Evolutionary conservation across 2,888 invertebrate species (phyloP).

Genomic region (Orthosia gothica): DNA sequence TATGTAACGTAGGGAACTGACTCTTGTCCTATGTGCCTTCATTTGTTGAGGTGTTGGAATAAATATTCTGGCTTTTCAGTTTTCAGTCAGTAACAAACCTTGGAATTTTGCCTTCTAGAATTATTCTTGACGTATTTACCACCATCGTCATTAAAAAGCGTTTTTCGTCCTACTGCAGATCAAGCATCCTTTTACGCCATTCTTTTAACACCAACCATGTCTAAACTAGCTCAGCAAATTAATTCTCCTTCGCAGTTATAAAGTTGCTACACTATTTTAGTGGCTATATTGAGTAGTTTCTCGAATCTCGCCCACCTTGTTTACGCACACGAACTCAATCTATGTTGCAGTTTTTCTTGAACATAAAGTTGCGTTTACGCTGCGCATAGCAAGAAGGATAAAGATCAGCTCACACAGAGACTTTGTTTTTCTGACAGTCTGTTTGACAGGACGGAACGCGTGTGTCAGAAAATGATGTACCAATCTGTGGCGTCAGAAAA

Average conservation of each 20-base stretch:
- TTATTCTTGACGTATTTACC: neutral
- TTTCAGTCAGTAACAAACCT: neutral
- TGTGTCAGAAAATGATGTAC: too few species aligned
- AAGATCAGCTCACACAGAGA: conserved; percentile 33
- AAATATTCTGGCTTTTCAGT: neutral
- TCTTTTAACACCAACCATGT: neutral
- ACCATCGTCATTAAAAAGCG: neutral
- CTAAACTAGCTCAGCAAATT: neutral
- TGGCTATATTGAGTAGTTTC: conserved; percentile 17
- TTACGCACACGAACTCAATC: conserved; percentile 55
- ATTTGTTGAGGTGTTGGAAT: neutral
- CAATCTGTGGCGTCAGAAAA: too few species aligned
- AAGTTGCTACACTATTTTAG: conserved; percentile 41
- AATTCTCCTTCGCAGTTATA: conserved; percentile 3
- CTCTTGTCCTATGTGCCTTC: neutral
- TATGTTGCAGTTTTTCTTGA: conserved; percentile 69
- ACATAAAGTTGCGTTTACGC: conserved; percentile 54
- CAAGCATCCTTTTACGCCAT: neutral
- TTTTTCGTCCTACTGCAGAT: neutral
- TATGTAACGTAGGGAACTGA: too few species aligned
- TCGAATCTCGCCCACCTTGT: conserved; percentile 53
- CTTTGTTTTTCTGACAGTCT: too few species aligned
- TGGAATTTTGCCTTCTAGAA: neutral
- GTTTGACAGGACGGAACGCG: too few species aligned
- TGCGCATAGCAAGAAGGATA: conserved; percentile 61